Conservation (phyloP, 2,797 vertebrate species). For the Tinamus major region DNA sequence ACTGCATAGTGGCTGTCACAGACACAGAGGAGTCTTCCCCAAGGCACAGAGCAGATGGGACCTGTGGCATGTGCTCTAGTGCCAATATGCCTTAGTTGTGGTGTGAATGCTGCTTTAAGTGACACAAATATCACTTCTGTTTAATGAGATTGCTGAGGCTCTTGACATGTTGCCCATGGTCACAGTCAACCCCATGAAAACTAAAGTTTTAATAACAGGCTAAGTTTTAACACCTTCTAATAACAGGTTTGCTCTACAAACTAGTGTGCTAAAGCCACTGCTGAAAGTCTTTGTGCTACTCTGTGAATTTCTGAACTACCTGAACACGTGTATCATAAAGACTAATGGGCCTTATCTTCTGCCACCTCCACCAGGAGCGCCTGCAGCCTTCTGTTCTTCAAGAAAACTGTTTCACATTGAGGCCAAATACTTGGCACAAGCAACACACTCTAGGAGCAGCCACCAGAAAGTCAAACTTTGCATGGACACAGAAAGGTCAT, state of each 20-base stretch:
- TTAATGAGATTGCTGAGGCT: neutral
- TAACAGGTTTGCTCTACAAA: neutral
- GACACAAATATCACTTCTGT: neutral
- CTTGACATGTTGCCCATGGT: neutral
- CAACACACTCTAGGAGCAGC: fast-evolving
- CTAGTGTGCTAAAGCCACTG: fast-evolving
- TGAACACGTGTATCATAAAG: neutral
- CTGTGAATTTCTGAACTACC: neutral
- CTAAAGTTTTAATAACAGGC: neutral
- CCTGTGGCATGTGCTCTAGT: neutral
- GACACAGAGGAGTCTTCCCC: fast-evolving
- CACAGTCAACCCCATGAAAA: neutral
- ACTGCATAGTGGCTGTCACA: fast-evolving
- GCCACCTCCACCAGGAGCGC: neutral
- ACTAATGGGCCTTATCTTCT: neutral
- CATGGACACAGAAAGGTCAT: neutral
- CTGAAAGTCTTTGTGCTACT: neutral
- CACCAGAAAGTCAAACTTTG: neutral
- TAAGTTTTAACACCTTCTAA: neutral
- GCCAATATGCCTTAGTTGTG: fast-evolving
- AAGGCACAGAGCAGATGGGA: fast-evolving
- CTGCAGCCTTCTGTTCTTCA: neutral
- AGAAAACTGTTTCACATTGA: neutral
- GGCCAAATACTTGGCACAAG: fast-evolving
- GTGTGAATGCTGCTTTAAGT: neutral